Evolutionary conservation across 1,140 invertebrate genomes (phyloP).

Genomic region (Caenorhabditis inopinata): DNA sequence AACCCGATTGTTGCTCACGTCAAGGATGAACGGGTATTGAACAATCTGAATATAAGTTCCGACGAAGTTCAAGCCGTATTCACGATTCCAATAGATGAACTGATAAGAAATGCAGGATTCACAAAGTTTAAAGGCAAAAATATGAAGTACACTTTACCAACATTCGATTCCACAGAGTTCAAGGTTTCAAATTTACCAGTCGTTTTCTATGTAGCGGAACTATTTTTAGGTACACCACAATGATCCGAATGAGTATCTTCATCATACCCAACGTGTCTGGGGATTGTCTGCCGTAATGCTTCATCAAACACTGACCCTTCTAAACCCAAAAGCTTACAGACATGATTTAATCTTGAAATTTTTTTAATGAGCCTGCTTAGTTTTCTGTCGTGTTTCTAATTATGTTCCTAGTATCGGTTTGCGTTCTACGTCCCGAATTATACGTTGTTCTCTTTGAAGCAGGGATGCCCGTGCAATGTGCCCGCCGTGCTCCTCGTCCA

Average conservation of each 20-base stretch:
- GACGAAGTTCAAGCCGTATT: slow-evolving; percentile 3
- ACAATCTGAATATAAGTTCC: background rate
- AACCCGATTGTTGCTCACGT: slow-evolving; percentile 16
- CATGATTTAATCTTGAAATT: slow-evolving; percentile 8
- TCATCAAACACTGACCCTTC: background rate
- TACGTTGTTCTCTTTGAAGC: no score
- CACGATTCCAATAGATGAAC: background rate
- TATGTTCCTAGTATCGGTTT: background rate
- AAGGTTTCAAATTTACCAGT: background rate
- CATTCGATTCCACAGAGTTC: background rate
- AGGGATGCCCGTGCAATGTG: no score
- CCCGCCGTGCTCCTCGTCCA: no score
- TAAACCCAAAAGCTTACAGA: background rate
- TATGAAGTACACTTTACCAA: background rate
- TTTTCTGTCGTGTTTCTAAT: background rate
- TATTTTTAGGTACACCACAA: background rate
- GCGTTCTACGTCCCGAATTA: no score
- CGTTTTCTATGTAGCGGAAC: background rate
- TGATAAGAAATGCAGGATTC: background rate
- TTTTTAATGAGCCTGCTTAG: background rate
- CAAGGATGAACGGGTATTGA: background rate
- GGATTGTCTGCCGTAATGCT: background rate
- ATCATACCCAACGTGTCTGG: background rate
- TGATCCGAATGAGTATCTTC: background rate
- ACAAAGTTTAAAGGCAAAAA: background rate